These are phyloP conservation scores for Rachycentron canadum DNA, from an alignment of 2,797 vertebrate species.

Conservation along the genomic window DNA sequence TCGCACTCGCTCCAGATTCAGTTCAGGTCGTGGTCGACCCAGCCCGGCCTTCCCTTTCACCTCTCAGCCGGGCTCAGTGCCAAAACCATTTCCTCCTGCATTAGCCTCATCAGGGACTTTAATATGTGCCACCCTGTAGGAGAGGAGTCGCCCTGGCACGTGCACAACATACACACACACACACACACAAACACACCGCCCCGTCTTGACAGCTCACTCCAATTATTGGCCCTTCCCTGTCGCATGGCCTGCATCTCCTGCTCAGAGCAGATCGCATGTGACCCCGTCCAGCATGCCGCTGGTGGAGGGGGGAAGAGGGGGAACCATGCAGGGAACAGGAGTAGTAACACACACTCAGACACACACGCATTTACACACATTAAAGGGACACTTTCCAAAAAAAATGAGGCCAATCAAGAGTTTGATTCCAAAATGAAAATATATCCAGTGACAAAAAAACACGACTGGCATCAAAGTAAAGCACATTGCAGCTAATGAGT, in stretches of 20 bases:
- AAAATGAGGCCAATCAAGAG: conserved; percentile 54
- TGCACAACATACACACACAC: conserved; percentile 50
- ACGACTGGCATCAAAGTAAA: conserved; percentile 47
- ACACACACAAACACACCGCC: conserved; percentile 54
- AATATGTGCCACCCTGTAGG: conserved; percentile 79
- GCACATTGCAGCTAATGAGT: conserved; percentile 48
- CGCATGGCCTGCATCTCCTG: conserved; percentile 72
- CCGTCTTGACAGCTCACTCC: conserved; percentile 84
- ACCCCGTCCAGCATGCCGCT: conserved; percentile 71
- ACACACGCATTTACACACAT: conserved; percentile 29
- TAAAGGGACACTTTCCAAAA: conserved; percentile 52
- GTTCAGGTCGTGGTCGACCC: conserved; percentile 39
- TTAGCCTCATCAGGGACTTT: conserved; percentile 84
- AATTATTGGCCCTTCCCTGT: conserved; percentile 78
- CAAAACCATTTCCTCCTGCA: conserved; percentile 80
- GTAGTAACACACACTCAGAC: conserved; percentile 27
- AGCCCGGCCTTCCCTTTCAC: conserved; percentile 64
- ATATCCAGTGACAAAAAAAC: conserved; percentile 45
- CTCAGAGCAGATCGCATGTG: conserved; percentile 76
- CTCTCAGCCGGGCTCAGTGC: conserved; percentile 57
- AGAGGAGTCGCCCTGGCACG: conserved; percentile 76
- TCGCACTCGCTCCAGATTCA: not conserved
- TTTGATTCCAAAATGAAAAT: conserved; percentile 51
- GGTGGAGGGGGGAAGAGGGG: conserved; percentile 60
- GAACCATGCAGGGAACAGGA: conserved; percentile 20